These are phyloP conservation scores for Stichodactyla helianthus DNA, from an alignment of 64 coral and sea anemone species.

Conservation along the genomic window DNA sequence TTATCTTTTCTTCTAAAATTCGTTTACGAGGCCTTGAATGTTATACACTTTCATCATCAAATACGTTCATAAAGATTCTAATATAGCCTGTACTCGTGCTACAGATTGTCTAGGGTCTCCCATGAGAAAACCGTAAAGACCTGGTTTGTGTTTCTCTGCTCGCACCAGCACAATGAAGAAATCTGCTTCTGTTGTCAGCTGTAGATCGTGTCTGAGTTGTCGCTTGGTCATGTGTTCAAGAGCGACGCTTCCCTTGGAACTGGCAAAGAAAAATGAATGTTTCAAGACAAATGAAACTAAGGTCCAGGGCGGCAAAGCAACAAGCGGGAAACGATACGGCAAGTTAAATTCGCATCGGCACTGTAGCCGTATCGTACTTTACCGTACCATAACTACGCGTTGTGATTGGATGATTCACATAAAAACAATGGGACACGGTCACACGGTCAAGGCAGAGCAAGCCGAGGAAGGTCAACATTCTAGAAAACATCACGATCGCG, in stretches of 20 bases:
- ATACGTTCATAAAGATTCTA: conserved; percentile 50
- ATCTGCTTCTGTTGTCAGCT: conserved; percentile 79
- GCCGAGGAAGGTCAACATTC: too few relatives aligned
- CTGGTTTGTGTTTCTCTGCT: conserved; percentile 80
- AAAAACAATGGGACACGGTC: too few relatives aligned
- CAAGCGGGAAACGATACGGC: too few relatives aligned
- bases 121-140: conserved; percentile 68
- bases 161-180: conserved; percentile 65
- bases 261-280: neutral
- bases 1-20: too few relatives aligned
- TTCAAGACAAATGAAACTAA: neutral
- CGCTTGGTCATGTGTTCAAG: conserved; percentile 65
- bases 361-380: too few relatives aligned
- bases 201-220: conserved; percentile 70
- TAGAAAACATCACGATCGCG: too few relatives aligned
- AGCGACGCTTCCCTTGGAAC: conserved; percentile 42
- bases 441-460: too few relatives aligned
- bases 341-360: too few relatives aligned
- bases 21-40: too few relatives aligned
- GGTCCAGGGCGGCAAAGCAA: neutral
- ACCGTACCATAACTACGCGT: too few relatives aligned
- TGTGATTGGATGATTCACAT: too few relatives aligned
- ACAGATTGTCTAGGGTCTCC: conserved; percentile 71
- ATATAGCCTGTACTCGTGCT: conserved; percentile 51
- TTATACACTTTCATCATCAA: too few relatives aligned